Evolutionary conservation across 2,113 vertebrate genomes (phyloP), one percentile per base, ranked within the genome.

Genomic region (Artemisiospiza belli): DNA sequence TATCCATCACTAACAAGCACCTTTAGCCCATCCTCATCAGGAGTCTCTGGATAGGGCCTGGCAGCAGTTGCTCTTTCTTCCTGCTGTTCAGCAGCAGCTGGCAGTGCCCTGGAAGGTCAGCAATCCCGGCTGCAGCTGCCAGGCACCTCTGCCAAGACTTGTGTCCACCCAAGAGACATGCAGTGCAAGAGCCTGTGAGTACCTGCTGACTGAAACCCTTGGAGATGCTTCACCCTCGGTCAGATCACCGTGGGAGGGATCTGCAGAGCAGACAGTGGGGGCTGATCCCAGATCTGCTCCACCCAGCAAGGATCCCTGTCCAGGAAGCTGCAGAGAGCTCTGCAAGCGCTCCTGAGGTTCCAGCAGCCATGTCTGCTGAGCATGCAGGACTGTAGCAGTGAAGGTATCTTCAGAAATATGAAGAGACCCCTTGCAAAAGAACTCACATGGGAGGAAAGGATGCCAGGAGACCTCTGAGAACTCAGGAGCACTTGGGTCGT

Each of bases 151-250:
- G 4, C 87, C 46, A 33, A 39, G 46, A 25, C 31, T 57, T 90
- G 27, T n/a, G 63, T 62, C 51, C 41, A 17, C 54, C 33, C 0
- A 0, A 72, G 79, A 83, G 76, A 69, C 1, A 0, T 1, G 6
- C 43, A 44, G 41, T 33, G 27, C 37, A 47, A 35, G 58, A 52
- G 14, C 37, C 64, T 51, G 30, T 39, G 54, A 68, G 39, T 33
- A 55, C 52, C 62, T 57, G 43, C 35, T 1, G 4, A 21, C 43
- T 64, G 78, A 87, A 84, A 63, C 7, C 39, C 23, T 43, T 4
- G 2, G 82, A 82, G 58, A 6, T 25, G 35, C 58, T 78, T 75
- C 2, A 4, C 35, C 39, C 57, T 2, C 1, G 37, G 37, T 22
- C 37, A 30, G 25, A 22, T 27, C 3, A 1, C 51, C 3, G 2